These are phyloP conservation scores for Neomonachus schauinslandi DNA, from an alignment of 2,113 vertebrate species.

Conservation along the genomic window DNA sequence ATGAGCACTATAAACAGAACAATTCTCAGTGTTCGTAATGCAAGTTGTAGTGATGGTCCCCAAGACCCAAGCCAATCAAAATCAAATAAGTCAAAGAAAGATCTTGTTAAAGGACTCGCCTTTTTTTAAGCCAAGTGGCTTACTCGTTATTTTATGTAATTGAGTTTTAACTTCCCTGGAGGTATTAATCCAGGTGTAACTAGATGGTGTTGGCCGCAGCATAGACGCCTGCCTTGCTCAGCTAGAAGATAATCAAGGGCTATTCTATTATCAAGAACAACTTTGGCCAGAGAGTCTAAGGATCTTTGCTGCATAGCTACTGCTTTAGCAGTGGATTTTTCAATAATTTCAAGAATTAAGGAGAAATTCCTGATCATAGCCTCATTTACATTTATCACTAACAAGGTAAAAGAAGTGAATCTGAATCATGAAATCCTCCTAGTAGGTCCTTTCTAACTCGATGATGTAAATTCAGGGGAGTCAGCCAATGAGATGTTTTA, in stretches of 20 bases:
- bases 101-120: neutral
- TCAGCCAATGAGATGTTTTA: neutral
- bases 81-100: neutral
- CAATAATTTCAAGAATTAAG: neutral
- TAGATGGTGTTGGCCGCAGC: neutral
- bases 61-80: neutral
- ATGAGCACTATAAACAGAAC: neutral
- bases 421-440: neutral
- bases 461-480: neutral
- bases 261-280: neutral
- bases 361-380: neutral
- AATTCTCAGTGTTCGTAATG: neutral
- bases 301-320: neutral
- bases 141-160: neutral
- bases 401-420: neutral
- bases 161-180: neutral
- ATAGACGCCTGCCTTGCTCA: neutral
- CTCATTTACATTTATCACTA: neutral
- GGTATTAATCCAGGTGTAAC: neutral
- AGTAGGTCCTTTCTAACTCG: neutral
- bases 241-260: neutral
- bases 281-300: neutral
- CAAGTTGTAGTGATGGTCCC: neutral
- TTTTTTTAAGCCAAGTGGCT: neutral
- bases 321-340: neutral